Evolutionary conservation across 2,113 vertebrate genomes (phyloP).

Genomic region (Oryzias curvinotus): DNA sequence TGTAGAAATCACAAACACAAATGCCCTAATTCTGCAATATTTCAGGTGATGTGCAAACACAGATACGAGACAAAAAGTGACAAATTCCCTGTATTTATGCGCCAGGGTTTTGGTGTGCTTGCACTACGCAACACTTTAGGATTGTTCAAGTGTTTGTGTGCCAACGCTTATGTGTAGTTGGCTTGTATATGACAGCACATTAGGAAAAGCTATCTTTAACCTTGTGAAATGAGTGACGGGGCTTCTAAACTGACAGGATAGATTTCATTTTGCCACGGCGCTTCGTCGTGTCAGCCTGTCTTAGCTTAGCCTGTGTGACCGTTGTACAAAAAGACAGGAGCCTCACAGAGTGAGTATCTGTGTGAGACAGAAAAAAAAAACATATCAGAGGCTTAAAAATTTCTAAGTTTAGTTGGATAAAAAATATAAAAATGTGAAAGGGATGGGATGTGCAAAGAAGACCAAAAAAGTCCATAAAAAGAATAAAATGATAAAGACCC

Average conservation of each 20-base stretch:
- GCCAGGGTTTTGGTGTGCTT: neutral
- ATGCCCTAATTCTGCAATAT: constrained; percentile 19
- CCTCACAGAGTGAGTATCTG: constrained; percentile 22
- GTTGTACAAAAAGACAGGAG: constrained; percentile 53
- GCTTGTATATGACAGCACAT: constrained; percentile 65
- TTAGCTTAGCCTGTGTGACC: constrained; percentile 54
- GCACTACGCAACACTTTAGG: neutral
- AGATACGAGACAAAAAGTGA: constrained; percentile 27
- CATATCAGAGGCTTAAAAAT: neutral
- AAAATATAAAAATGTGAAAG: constrained; percentile 18
- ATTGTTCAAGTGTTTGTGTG: constrained; percentile 8
- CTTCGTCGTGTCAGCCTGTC: constrained; percentile 59
- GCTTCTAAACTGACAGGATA: constrained; percentile 68
- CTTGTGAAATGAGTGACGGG: constrained; percentile 68
- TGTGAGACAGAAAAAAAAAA: neutral
- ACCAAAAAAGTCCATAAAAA: constrained; percentile 8
- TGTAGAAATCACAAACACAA: constrained; percentile 3
- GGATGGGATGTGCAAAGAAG: neutral
- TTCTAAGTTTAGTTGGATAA: constrained; percentile 24
- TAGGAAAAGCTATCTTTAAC: constrained; percentile 70
- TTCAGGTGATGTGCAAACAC: constrained; percentile 21
- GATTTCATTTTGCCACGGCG: constrained; percentile 61
- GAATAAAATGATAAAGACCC: constrained; percentile 14
- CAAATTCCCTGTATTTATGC: neutral
- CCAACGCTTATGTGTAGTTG: constrained; percentile 14